Evolutionary conservation across 1,140 invertebrate species (phyloP), one percentile per base, ranked within the genome.

Genomic region (Microvelia longipes): DNA sequence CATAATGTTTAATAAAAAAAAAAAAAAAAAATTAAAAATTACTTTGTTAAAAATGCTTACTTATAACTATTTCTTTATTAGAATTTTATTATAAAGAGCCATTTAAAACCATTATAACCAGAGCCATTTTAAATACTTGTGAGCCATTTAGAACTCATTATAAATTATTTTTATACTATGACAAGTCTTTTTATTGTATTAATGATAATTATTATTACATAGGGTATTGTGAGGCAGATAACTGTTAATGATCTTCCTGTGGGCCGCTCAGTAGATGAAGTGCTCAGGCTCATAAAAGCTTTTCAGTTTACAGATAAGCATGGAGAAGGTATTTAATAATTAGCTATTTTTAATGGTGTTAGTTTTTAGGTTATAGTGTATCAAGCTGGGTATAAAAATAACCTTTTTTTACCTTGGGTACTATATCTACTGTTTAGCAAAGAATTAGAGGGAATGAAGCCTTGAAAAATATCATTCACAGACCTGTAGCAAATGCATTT

Each of bases 221-320:
- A 85, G 84, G 89, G 91, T 63, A 81, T 90, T 63, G 76, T 94
- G 50, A 81, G 88, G 69, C 90, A 93, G 78, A 86, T 90, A 80
- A 94, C 88, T 62, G 83, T 89, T 63, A 96, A 89, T 75, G 95
- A 98, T 82, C 82, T 97, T 74, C 94, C 94, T 0, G 92, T 98
- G 24, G 95, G 95, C 1, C 84, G 95, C 71, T 93, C 90, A 62
- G 93, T 98, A 1, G 93, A 96, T 74, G 95, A 98, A 80, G 89
- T 90, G 0, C 77, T 97, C 14, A 84, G 95, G 71, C 81, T 97
- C 14, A 87, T 98, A 28, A 92, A 94, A 78, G 95, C 94, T 61
- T 92, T 97, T 78, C 91, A 95, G 77, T 96, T 93, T 83, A 86
- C 92, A 65, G 95, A 97, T 72, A 87, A 94, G 78, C 89, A 96